These are phyloP conservation scores for Andrena haemorrhoa DNA, from an alignment of 2,888 invertebrate species.

Conservation along the genomic window DNA sequence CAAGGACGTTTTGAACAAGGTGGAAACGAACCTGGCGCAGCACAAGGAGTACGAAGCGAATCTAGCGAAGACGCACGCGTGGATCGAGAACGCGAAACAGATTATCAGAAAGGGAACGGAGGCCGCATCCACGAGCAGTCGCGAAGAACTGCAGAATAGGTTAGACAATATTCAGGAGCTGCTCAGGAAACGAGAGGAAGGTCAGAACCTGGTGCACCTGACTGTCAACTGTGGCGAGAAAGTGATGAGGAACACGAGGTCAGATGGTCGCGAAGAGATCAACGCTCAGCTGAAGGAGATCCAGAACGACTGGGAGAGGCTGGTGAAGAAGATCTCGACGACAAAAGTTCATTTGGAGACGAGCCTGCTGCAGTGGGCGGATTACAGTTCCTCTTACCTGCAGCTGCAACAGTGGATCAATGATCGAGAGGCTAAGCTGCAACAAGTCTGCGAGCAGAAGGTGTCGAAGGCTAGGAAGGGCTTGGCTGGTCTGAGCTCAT, in stretches of 20 bases:
- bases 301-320: conserved; percentile 96
- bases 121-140: conserved; percentile 91
- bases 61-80: conserved; percentile 91
- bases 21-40: conserved; percentile 94
- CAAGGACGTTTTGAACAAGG: conserved; percentile 95
- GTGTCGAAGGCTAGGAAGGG: conserved; percentile 92
- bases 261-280: conserved; percentile 95
- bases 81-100: conserved; percentile 95
- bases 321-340: conserved; percentile 96
- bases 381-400: conserved; percentile 96
- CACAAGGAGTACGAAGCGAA: conserved; percentile 93
- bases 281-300: conserved; percentile 95
- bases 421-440: conserved; percentile 96
- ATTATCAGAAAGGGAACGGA: conserved; percentile 93
- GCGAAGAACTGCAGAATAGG: conserved; percentile 93
- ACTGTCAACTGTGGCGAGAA: conserved; percentile 96
- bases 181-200: conserved; percentile 93
- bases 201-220: conserved; percentile 93
- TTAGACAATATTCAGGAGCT: conserved; percentile 93
- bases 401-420: conserved; percentile 97
- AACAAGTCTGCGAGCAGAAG: conserved; percentile 95
- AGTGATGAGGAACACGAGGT: conserved; percentile 93
- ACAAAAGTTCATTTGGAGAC: conserved; percentile 96
- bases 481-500: conserved; percentile 91
- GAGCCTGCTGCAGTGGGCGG: conserved; percentile 96